A percentile compares a stretch with the other conserved stretches of the same genome.
These are phyloP conservation scores for Cantharis nigra DNA, from an alignment of 2,888 invertebrate genomes.

Conservation along the genomic window DNA sequence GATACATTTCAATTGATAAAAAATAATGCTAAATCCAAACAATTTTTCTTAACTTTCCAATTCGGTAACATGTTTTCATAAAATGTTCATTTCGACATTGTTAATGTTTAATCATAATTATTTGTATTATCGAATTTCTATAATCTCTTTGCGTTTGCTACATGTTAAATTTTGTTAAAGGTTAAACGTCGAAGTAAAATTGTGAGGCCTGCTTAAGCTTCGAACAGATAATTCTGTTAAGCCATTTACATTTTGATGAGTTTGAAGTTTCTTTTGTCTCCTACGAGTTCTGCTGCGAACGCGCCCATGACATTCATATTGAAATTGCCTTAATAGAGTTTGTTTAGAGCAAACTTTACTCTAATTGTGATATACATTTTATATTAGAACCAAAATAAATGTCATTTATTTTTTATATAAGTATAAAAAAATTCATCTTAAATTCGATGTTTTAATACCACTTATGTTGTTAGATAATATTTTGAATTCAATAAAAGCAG, in stretches of 20 bases:
- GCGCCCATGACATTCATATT: slow-evolving; percentile 37
- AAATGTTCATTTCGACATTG: background rate
- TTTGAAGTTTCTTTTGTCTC: slow-evolving; percentile 48
- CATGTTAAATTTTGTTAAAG: slow-evolving; percentile 38
- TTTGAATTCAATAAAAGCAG: background rate
- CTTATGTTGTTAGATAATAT: background rate
- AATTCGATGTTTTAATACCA: background rate
- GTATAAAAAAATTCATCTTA: background rate
- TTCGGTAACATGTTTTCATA: background rate
- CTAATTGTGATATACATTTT: slow-evolving; percentile 25
- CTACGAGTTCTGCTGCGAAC: slow-evolving; percentile 38
- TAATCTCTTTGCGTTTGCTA: slow-evolving; percentile 15
- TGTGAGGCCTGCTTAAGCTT: slow-evolving; percentile 44
- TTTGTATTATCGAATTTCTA: background rate
- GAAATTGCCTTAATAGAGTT: slow-evolving; percentile 36
- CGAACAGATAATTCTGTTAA: slow-evolving; percentile 46
- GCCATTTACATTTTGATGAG: slow-evolving; percentile 52
- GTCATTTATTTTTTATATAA: background rate
- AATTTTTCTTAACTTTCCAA: background rate
- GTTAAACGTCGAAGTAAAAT: slow-evolving; percentile 38
- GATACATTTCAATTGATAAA: background rate
- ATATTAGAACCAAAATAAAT: slow-evolving; percentile 6
- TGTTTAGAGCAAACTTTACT: slow-evolving; percentile 26
- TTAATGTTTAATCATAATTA: background rate
- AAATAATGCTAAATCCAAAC: no score